Conservation (phyloP, 2,797 vertebrate genomes). For the Halcyon leucocephala region DNA sequence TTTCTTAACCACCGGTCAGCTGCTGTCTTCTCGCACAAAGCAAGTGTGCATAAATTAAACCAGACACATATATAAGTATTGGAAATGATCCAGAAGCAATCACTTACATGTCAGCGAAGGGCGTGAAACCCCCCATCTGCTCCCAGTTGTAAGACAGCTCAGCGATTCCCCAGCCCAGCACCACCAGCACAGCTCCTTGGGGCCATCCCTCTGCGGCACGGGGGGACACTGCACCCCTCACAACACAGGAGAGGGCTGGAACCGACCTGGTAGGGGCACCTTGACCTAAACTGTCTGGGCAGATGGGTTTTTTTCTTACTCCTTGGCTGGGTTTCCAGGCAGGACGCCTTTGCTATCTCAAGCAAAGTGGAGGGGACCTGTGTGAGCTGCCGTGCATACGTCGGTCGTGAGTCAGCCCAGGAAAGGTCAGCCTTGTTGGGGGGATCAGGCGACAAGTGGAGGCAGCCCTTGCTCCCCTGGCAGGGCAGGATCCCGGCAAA, state of each 20-base stretch:
- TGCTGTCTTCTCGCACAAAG: conserved; percentile 21
- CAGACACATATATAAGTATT: not conserved
- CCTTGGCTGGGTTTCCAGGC: not conserved
- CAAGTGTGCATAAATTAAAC: conserved; percentile 1
- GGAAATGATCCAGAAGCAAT: conserved; percentile 40
- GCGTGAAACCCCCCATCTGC: conserved; percentile 52
- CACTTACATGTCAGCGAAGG: not conserved
- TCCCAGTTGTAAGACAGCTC: not conserved
- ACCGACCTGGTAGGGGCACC: not conserved
- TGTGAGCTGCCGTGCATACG: not conserved
- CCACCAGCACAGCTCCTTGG: not conserved
- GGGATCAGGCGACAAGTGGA: not conserved
- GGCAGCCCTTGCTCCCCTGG: not conserved
- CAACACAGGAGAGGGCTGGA: not conserved
- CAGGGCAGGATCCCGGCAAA: not conserved
- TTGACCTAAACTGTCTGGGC: fast-evolving
- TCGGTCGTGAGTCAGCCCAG: not conserved
- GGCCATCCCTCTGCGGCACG: fast-evolving
- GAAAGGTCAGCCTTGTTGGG: not conserved
- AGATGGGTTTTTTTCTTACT: not conserved
- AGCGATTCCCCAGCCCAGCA: not conserved
- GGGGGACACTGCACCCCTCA: not conserved
- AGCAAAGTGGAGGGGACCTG: not conserved
- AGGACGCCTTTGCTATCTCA: not conserved
- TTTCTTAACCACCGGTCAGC: conserved; percentile 39